phyloP scores from a whole-genome alignment of 2,888 invertebrate species.

The Oxyscelio sp. region DNA sequence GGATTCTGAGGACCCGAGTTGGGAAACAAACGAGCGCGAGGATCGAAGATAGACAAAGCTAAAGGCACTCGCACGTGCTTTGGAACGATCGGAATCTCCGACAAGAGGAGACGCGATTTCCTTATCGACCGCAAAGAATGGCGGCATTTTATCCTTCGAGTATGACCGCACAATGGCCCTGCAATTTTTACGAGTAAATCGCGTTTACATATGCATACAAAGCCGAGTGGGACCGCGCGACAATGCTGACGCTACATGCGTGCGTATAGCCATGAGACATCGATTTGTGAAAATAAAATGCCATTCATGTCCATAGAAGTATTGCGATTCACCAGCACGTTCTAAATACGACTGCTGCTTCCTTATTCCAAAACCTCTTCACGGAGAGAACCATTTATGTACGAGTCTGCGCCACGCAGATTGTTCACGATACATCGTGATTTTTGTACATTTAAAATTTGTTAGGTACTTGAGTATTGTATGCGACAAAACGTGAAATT shows the following conservation, averaged over 20 bases:
- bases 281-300: constrained; percentile 82
- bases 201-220: constrained; percentile 84
- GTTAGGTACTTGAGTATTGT: constrained; percentile 49
- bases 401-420: constrained; percentile 38
- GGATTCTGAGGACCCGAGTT: neutral
- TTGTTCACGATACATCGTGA: constrained; percentile 58
- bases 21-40: constrained; percentile 29
- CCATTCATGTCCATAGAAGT: constrained; percentile 81
- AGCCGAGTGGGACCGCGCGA: constrained; percentile 79
- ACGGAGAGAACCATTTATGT: constrained; percentile 49
- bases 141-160: constrained; percentile 67
- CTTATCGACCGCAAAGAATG: constrained; percentile 78
- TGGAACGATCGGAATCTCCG: constrained; percentile 68
- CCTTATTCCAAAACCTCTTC: constrained; percentile 64
- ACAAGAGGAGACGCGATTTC: constrained; percentile 66
- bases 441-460: constrained; percentile 69
- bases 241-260: constrained; percentile 76
- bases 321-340: constrained; percentile 80
- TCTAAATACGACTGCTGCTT: constrained; percentile 64
- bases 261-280: constrained; percentile 75
- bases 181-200: constrained; percentile 80
- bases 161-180: constrained; percentile 79
- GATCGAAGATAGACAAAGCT: constrained; percentile 56
- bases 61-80: constrained; percentile 56
- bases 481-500: constrained; percentile 53